Evolutionary conservation across 2,797 vertebrate genomes (phyloP).

Genomic region (Galagoides demidoff): DNA sequence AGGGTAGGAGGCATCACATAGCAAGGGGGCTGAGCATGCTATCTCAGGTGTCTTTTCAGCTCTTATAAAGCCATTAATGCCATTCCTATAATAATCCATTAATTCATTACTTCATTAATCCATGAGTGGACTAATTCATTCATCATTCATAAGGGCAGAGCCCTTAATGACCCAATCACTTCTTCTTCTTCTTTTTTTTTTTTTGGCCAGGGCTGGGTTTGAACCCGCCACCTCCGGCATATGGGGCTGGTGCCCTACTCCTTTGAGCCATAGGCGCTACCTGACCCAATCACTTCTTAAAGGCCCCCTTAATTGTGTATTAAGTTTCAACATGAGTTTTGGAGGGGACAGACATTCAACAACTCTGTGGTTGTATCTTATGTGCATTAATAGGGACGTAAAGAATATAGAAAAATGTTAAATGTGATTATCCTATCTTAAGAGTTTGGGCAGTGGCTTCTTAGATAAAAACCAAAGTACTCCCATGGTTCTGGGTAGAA

Average conservation of each 20-base stretch:
- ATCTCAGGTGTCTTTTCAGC: neutral
- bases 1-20: neutral
- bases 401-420: neutral
- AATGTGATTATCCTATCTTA: neutral
- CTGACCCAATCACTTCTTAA: neutral
- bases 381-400: neutral
- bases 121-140: neutral
- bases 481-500: neutral
- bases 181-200: neutral
- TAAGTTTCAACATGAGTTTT: neutral
- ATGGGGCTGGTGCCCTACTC: no score
- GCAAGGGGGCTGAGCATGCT: neutral
- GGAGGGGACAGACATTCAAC: neutral
- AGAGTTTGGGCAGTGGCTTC: neutral
- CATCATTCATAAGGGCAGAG: neutral
- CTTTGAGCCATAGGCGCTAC: no score
- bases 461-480: constrained; percentile 22
- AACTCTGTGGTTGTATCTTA: neutral
- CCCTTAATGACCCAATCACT: neutral
- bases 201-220: no score
- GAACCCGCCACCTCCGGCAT: no score
- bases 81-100: neutral
- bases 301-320: neutral
- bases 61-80: neutral
- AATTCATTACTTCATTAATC: neutral